These are phyloP conservation scores for Resseliella maxima DNA, from an alignment of 2,888 invertebrate species.

Conservation along the genomic window DNA sequence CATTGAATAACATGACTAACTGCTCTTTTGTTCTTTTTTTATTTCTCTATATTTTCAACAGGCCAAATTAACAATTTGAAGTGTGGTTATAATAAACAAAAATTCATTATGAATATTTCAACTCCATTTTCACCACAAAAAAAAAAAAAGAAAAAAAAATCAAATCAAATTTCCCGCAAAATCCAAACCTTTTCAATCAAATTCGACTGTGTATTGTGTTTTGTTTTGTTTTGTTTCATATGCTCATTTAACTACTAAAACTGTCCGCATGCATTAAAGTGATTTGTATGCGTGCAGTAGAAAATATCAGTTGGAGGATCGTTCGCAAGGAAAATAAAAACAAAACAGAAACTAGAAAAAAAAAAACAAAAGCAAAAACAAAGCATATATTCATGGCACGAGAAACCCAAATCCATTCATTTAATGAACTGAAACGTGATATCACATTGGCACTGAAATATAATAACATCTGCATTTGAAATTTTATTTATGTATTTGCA, in stretches of 20 bases:
- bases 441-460: background rate
- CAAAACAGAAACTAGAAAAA: too few species aligned
- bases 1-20: background rate
- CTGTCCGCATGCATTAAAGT: background rate
- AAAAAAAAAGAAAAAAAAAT: background rate
- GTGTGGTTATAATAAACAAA: background rate
- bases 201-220: background rate
- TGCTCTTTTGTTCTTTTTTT: background rate
- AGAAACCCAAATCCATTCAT: background rate
- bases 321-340: background rate
- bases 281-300: background rate
- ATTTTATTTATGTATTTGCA: background rate
- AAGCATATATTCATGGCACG: background rate
- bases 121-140: background rate
- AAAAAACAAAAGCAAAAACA: background rate
- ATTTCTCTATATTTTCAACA: background rate
- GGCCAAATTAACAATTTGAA: constrained; percentile 21
- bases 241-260: background rate
- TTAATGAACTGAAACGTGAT: constrained; percentile 27
- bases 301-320: background rate
- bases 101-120: background rate
- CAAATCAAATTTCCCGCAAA: background rate
- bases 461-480: background rate
- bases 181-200: background rate
- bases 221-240: too few species aligned